A percentile compares a stretch with the other conserved stretches of the same genome.
Evolutionary conservation across 1,140 invertebrate species (phyloP).

Genomic region (Orussus abietinus): DNA sequence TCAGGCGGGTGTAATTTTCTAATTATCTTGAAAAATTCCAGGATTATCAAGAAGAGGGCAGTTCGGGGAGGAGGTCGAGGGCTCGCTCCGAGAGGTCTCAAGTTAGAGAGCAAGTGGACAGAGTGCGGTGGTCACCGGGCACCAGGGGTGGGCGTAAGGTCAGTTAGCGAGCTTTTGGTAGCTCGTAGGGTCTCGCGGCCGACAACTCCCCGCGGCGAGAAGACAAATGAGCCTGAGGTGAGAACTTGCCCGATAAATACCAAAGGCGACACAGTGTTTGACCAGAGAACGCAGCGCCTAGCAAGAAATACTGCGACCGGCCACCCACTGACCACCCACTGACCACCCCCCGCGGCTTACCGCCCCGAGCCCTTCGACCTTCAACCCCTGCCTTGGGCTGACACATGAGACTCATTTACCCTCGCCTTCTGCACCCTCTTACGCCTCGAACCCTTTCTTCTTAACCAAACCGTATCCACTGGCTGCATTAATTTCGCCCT

Average conservation of each 20-base stretch:
- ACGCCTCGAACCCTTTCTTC: constrained; percentile 36
- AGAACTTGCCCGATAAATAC: constrained; percentile 57
- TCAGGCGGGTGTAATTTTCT: too few species aligned
- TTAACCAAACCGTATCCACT: constrained; percentile 38
- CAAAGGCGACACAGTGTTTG: constrained; percentile 54
- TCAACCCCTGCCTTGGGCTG: constrained; percentile 10
- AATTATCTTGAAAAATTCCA: too few species aligned
- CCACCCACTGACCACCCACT: constrained; percentile 24
- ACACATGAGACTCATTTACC: constrained; percentile 33
- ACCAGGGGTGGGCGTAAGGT: neutral
- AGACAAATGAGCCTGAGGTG: constrained; percentile 56
- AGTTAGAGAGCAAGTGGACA: constrained; percentile 1
- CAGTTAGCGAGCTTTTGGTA: constrained; percentile 25
- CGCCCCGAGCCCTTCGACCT: constrained; percentile 20
- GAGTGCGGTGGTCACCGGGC: neutral
- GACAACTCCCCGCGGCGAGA: constrained; percentile 45
- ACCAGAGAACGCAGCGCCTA: constrained; percentile 45
- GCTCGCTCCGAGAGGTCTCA: neutral
- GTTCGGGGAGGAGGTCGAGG: too few species aligned
- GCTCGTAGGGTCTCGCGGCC: constrained; percentile 26
- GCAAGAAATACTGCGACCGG: constrained; percentile 47
- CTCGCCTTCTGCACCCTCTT: constrained; percentile 17
- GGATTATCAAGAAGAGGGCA: too few species aligned
- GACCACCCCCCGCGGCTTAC: constrained; percentile 14
- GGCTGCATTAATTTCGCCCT: constrained; percentile 42